These are phyloP conservation scores for Aplysia californica DNA, from an alignment of 1,140 invertebrate genomes.

Conservation along the genomic window DNA sequence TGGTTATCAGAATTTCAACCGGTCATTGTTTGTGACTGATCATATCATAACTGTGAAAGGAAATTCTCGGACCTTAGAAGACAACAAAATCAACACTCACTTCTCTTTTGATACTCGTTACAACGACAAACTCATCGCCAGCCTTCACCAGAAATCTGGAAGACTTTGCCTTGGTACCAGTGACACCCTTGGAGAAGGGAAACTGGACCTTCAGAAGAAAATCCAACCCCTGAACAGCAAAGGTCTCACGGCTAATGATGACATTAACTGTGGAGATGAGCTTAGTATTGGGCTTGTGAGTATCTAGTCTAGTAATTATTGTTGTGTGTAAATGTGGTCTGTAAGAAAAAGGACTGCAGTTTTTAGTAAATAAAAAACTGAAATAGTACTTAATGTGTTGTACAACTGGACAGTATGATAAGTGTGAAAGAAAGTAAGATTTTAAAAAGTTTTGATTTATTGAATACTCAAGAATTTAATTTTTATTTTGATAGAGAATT, in stretches of 20 bases:
- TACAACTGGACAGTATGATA: too few species aligned
- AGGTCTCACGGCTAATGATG: conserved; percentile 26
- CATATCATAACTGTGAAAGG: conserved; percentile 34
- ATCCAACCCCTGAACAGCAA: conserved; percentile 32
- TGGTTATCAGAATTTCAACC: conserved; percentile 40
- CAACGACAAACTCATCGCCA: conserved; percentile 34
- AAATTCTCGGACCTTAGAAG: conserved; percentile 28
- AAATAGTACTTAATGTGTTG: too few species aligned
- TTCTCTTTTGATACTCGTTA: conserved; percentile 44
- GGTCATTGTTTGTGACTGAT: conserved; percentile 34
- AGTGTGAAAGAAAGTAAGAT: too few species aligned
- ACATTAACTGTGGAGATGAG: conserved; percentile 32
- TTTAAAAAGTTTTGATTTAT: too few species aligned
- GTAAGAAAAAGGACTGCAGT: too few species aligned
- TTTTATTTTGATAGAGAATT: conserved; percentile 1
- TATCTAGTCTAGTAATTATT: neutral
- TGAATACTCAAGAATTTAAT: neutral
- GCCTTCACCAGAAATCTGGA: conserved; percentile 30
- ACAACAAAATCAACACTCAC: conserved; percentile 30
- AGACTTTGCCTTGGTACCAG: conserved; percentile 34
- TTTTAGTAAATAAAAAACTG: too few species aligned
- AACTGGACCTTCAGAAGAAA: conserved; percentile 28
- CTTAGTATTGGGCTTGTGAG: conserved; percentile 23
- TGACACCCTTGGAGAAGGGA: conserved; percentile 29
- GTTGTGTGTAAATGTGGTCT: too few species aligned